phyloP scores from a whole-genome alignment of 2,888 invertebrate genomes.

The Drosophila mimica region DNA sequence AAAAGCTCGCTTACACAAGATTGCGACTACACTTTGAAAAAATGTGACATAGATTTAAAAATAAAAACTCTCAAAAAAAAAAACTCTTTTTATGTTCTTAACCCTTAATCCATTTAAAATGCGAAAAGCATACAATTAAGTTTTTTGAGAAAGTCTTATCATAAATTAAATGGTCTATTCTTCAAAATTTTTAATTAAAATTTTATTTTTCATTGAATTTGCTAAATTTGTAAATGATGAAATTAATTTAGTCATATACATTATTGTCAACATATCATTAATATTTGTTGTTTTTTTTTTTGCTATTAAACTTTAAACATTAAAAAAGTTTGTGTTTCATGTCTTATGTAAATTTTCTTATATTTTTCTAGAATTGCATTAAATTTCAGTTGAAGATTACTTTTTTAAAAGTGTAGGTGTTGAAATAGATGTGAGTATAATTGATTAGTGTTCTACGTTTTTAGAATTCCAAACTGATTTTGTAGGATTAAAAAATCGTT shows the following conservation, averaged over 20 bases:
- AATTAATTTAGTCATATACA: background rate
- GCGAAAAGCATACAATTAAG: background rate
- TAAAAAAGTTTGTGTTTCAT: too few relatives aligned
- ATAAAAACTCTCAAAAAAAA: too few relatives aligned
- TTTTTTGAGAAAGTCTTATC: background rate
- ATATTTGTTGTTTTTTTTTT: background rate
- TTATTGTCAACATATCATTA: background rate
- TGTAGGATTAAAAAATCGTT: background rate
- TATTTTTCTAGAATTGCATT: background rate
- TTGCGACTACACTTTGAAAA: background rate
- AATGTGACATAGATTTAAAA: background rate
- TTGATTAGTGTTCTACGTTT: too few relatives aligned
- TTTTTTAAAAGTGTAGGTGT: background rate
- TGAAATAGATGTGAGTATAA: too few relatives aligned
- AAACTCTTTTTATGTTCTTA: background rate
- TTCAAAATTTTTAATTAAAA: background rate
- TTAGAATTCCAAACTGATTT: background rate
- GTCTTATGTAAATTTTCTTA: background rate
- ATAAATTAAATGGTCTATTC: background rate
- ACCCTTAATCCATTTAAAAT: background rate
- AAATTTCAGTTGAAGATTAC: background rate
- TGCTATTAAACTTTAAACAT: background rate
- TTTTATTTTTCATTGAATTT: background rate
- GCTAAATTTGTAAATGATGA: background rate
- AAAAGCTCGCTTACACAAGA: slow-evolving; percentile 21